Conservation (phyloP, 2,113 vertebrate genomes). For the Puntigrus tetrazona region DNA sequence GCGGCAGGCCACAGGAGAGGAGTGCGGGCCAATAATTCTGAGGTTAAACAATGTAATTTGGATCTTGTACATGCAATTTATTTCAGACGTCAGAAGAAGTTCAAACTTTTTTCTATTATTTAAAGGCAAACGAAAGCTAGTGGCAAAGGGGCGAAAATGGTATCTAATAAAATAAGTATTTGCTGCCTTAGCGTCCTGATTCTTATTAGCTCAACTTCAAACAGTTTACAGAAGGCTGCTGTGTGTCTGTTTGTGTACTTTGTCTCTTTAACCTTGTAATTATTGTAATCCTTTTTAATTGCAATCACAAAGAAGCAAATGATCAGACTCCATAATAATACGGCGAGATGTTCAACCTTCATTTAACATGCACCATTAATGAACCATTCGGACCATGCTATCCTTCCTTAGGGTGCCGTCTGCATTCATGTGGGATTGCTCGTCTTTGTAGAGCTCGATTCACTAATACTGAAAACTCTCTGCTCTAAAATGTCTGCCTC, state of each 20-base stretch:
- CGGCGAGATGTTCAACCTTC: constrained; percentile 9
- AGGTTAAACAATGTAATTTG: constrained; percentile 84
- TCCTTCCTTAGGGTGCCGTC: not conserved
- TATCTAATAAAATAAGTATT: constrained; percentile 18
- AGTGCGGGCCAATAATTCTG: constrained; percentile 75
- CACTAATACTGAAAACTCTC: not conserved
- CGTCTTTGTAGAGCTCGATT: not conserved
- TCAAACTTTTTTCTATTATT: constrained; percentile 67
- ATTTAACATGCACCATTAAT: constrained; percentile 30
- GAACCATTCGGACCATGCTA: not conserved
- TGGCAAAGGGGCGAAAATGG: constrained; percentile 49
- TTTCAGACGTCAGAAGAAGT: constrained; percentile 73
- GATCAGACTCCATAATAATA: not conserved
- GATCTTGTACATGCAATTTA: constrained; percentile 80
- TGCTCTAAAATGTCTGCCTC: not conserved
- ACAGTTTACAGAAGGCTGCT: not conserved
- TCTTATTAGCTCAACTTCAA: constrained; percentile 22
- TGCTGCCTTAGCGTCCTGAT: constrained; percentile 7
- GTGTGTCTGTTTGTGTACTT: not conserved
- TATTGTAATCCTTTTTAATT: constrained; percentile 17
- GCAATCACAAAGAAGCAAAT: constrained; percentile 4
- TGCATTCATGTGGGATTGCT: not conserved
- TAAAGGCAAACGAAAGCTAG: constrained; percentile 65
- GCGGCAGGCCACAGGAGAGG: constrained; percentile 67
- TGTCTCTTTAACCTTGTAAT: constrained; percentile 17